Base-by-base conservation (phyloP, 2,888 invertebrate genomes). In the Pollenia angustigena region DNA sequence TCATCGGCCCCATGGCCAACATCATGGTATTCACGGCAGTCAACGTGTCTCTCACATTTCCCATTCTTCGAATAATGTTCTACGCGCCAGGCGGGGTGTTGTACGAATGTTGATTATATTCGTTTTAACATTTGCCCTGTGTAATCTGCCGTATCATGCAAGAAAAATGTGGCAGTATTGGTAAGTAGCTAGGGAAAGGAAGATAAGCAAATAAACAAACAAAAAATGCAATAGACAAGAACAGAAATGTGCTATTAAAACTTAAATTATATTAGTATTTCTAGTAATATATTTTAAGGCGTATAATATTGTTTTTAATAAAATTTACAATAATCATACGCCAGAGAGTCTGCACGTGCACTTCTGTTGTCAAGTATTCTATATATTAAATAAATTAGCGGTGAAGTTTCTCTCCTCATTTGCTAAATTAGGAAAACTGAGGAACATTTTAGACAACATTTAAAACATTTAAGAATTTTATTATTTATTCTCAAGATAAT, bases 21-120 rank as follows among this genome's bases (percentile, higher is more conserved):
- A 66, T 44, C 74, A 68, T 32, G 64, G 75, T 12, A 12, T 80
- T 12, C 87, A 87, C 18, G 82, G 82, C 75, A 90, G 90, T 81
- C 87, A 81, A 48, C 88, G 89, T 58, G 88, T 89, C 6, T 93
- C 94, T 88, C 95, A 95, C 91, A 94, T 96, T 90, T 95, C 96
- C 48, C 95, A 96, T 89, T 95, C 96, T 68, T 96, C 96, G 71
- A 96, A 95, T 89, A 96, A 97, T 92, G 96, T 97, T 12, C 93
- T 98, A 85, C 95, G 96, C 74, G 97, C 97, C 42, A 95, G 98
- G 23, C 95, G 97, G 48, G 97, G 97, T 68, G 98, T 98, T 69
- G 97, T 98, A 89, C 96, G 97, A 87, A 97, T 98, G 95, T 95
- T 98, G 89, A 97, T 98, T 87, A 96, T 97, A 44, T 97, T 98